Evolutionary conservation across 2,797 vertebrate species (phyloP), one percentile per base, ranked within the genome.

Genomic region (Phoxinus dragarum): DNA sequence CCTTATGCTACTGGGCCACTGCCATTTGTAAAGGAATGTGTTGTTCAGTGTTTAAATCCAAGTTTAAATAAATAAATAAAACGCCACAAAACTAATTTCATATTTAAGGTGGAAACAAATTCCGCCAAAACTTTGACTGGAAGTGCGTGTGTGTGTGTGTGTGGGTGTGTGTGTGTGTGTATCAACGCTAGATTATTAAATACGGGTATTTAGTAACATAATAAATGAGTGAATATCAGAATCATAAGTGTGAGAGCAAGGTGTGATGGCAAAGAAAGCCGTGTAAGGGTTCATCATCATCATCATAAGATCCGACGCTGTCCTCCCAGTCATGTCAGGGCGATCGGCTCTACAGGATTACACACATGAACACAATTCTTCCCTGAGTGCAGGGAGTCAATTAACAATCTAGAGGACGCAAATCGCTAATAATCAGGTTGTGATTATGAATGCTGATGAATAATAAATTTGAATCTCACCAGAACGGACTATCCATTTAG

Each of bases 401-500:
- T 76, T 38, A 56, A 56, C 10, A 16, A 38, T 38, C 49, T 38
- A 52, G 49, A 54, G 6, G 52, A 56, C n/a, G 49, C 21, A n/a
- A n/a, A 76, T 76, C 49, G 0, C 5, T 54, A 34, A 75, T 75
- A 54, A 38, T 75, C 3, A 75, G 36, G 31, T 14, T 36, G 19
- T 36, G 52, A 75, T 75, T 54, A 31, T 34, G 9, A 75, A 36
- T 75, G 36, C 34, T n/a, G 6, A 76, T 56, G 49, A 76, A 56
- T 16, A 76, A 76, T 16, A 16, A 38, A 6, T 4, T n/a, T n/a
- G 36, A 76, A 4, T 7, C 31, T 19, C 27, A 0, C 8, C 42
- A 47, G 71, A 73, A 47, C 5, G 42, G 71, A 73, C 73, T 23
- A 36, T 34, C 31, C 74, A 38, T 76, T 76, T 76, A 56, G 49